Evolutionary conservation across 2,797 vertebrate species (phyloP).

Genomic region (Psittacula derbiana): DNA sequence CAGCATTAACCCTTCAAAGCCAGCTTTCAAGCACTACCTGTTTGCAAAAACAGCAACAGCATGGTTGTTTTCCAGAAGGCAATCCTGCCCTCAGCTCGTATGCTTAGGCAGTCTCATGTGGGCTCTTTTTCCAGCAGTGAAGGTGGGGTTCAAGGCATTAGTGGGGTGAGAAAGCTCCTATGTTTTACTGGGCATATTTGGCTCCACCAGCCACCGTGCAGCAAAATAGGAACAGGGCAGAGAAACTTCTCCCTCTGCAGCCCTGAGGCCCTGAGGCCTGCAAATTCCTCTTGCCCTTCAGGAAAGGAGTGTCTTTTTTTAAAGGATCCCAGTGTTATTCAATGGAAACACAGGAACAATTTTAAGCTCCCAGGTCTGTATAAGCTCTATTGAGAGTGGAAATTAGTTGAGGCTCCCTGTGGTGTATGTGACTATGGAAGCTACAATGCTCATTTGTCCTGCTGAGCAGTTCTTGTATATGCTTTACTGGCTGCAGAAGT

Average conservation of each 20-base stretch:
- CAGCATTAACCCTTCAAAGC: slow-evolving; percentile 4
- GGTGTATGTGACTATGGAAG: slow-evolving; percentile 64
- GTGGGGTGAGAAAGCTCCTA: background rate
- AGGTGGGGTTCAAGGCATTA: background rate
- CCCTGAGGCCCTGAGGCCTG: background rate
- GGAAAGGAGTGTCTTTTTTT: slow-evolving; percentile 48
- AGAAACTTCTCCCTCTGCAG: background rate
- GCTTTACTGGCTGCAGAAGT: slow-evolving; percentile 57
- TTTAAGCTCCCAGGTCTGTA: slow-evolving; percentile 69
- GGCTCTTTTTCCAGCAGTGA: background rate
- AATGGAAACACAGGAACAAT: slow-evolving; percentile 57
- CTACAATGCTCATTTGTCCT: slow-evolving; percentile 69
- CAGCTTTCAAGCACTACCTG: background rate
- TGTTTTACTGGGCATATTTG: background rate
- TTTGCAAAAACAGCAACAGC: background rate
- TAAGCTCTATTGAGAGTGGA: slow-evolving; percentile 70
- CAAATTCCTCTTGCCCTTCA: slow-evolving; percentile 27
- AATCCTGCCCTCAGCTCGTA: background rate
- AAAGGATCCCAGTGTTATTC: slow-evolving; percentile 46
- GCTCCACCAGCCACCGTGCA: background rate
- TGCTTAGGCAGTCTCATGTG: accelerated
- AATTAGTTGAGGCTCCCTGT: slow-evolving; percentile 69
- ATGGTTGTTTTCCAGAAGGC: background rate
- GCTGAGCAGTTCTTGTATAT: slow-evolving; percentile 54
- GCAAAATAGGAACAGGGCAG: background rate